phyloP scores from a whole-genome alignment of 2,113 vertebrate species.

The Thermophis baileyi region DNA sequence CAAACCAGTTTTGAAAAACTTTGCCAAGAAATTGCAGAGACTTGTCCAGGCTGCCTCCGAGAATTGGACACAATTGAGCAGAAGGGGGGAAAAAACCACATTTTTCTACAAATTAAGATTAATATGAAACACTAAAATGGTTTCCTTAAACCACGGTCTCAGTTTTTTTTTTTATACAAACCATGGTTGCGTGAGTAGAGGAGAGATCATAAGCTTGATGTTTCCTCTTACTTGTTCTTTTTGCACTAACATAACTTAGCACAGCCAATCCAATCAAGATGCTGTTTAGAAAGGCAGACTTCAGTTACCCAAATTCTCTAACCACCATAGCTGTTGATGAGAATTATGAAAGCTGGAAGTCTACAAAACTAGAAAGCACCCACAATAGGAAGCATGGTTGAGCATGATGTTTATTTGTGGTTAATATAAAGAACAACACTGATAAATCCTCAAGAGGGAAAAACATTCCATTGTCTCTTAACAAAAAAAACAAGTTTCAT shows the following conservation, averaged over 20 bases:
- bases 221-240: background rate
- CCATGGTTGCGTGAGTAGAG: background rate
- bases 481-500: background rate
- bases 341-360: background rate
- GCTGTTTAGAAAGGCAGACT: background rate
- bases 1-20: too few species aligned
- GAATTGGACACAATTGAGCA: background rate
- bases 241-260: background rate
- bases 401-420: background rate
- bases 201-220: background rate
- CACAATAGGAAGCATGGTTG: background rate
- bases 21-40: background rate
- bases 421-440: background rate
- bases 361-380: background rate
- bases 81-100: background rate
- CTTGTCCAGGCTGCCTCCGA: background rate
- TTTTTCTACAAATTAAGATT: background rate
- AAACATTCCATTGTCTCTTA: background rate
- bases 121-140: background rate
- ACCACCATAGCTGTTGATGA: background rate
- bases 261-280: background rate
- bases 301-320: background rate
- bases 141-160: background rate
- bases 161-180: background rate
- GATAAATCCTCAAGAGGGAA: background rate